Percentiles rank a stretch among this genome's conserved stretches.
phyloP scores from a whole-genome alignment of 2,113 vertebrate genomes.

The Corythornis madagascariensis region DNA sequence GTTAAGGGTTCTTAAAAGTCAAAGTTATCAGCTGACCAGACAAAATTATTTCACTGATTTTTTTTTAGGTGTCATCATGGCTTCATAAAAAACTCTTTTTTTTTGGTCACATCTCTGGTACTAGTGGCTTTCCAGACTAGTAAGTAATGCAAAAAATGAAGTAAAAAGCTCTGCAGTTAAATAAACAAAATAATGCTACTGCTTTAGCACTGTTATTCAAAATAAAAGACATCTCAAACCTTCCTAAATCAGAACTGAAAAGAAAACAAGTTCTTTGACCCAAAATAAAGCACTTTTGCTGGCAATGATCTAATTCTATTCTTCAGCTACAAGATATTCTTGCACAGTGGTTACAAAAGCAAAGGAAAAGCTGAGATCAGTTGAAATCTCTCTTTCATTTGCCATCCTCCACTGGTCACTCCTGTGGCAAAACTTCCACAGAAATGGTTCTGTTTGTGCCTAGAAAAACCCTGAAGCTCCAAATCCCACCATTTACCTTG shows the following conservation, averaged over 20 bases:
- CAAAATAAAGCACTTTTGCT: not conserved
- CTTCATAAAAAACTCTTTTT: not conserved
- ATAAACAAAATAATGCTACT: not conserved
- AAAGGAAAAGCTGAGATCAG: not conserved
- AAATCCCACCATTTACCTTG: slow-evolving; percentile 1
- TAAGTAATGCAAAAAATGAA: not conserved
- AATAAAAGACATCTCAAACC: not conserved
- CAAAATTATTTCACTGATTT: not conserved
- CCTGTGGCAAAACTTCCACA: not conserved
- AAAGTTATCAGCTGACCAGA: not conserved
- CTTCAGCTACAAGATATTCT: not conserved
- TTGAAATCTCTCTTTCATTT: not conserved
- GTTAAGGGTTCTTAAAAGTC: not conserved
- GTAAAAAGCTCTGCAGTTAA: not conserved
- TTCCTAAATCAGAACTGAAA: not conserved
- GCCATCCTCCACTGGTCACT: not conserved
- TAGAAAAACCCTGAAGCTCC: not conserved
- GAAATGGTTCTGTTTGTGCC: not conserved
- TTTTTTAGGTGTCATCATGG: not conserved
- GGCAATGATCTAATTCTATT: not conserved
- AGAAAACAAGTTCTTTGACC: not conserved
- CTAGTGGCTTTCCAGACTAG: not conserved
- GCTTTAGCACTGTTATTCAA: not conserved
- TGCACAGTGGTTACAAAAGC: not conserved
- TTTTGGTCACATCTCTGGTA: not conserved